These are phyloP conservation scores for Trichonephila inaurata DNA, from an alignment of 1,140 invertebrate genomes.

Conservation along the genomic window DNA sequence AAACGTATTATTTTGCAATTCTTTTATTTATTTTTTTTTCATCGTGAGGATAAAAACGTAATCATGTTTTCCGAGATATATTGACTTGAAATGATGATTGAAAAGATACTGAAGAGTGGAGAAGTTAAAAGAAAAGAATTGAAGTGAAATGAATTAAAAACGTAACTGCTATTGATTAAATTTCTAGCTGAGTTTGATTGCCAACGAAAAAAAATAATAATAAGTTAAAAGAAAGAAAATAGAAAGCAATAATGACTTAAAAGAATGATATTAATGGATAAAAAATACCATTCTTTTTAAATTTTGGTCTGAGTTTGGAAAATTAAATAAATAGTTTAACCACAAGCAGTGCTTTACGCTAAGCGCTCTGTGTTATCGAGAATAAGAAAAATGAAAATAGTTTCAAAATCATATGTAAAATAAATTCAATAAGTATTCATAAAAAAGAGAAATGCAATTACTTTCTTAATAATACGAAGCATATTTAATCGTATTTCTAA, in stretches of 20 bases:
- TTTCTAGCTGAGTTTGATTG: background rate
- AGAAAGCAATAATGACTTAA: background rate
- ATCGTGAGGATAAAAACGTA: constrained; percentile 20
- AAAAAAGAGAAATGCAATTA: background rate
- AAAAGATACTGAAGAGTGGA: background rate
- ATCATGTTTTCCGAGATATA: constrained; percentile 39
- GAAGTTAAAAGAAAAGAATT: background rate
- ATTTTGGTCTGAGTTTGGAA: background rate
- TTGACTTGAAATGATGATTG: constrained; percentile 39
- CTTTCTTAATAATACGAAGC: background rate
- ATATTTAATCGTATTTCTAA: background rate
- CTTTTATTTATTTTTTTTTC: background rate
- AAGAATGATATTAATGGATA: background rate
- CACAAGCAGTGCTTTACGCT: background rate
- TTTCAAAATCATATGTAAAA: background rate
- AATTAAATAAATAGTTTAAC: constrained; percentile 10
- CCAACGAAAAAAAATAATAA: background rate
- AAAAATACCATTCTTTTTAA: background rate
- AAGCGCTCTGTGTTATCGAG: background rate
- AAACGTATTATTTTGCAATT: constrained; percentile 44
- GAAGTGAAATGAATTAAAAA: background rate
- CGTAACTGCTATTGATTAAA: constrained; percentile 31
- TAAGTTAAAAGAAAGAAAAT: background rate
- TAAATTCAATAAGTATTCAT: background rate
- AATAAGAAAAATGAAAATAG: background rate